phyloP scores from a whole-genome alignment of 2,888 invertebrate species.

The Conchocele bisecta region DNA sequence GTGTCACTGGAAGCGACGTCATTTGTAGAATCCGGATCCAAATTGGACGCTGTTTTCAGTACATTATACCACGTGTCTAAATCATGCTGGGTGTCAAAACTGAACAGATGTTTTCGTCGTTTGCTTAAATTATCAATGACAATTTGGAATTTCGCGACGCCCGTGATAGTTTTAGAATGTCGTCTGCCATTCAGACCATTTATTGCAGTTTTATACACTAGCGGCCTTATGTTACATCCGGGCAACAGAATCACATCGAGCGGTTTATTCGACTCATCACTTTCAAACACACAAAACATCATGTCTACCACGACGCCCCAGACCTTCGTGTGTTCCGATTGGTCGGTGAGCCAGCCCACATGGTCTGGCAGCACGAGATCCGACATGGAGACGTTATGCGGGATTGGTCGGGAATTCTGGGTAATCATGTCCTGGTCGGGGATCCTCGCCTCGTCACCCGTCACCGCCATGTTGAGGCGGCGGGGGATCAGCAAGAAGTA shows the following conservation, averaged over 20 bases:
- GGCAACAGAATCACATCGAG: slow-evolving; percentile 70
- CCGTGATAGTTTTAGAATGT: slow-evolving; percentile 64
- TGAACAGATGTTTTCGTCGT: slow-evolving; percentile 67
- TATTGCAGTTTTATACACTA: slow-evolving; percentile 69
- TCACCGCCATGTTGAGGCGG: slow-evolving; percentile 47
- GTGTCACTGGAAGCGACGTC: slow-evolving; percentile 14
- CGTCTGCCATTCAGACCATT: slow-evolving; percentile 47
- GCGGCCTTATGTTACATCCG: slow-evolving; percentile 68
- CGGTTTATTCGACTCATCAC: slow-evolving; percentile 59
- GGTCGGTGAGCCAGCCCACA: slow-evolving; percentile 74
- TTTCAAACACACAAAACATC: slow-evolving; percentile 73
- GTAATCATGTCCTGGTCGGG: slow-evolving; percentile 21
- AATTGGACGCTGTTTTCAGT: slow-evolving; percentile 60
- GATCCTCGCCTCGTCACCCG: slow-evolving; percentile 29
- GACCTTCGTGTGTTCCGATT: slow-evolving; percentile 59
- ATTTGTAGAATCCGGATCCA: slow-evolving; percentile 58
- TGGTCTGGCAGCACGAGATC: slow-evolving; percentile 69
- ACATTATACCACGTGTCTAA: slow-evolving; percentile 65
- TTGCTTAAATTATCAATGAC: slow-evolving; percentile 69
- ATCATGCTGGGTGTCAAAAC: slow-evolving; percentile 60
- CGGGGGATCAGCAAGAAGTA: slow-evolving; percentile 48
- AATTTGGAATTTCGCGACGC: slow-evolving; percentile 70
- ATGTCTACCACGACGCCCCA: slow-evolving; percentile 75
- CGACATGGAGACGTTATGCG: slow-evolving; percentile 58
- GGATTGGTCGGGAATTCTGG: slow-evolving; percentile 22